Conservation (phyloP, 1,140 invertebrate species). For the Eumaeus atala region DNA sequence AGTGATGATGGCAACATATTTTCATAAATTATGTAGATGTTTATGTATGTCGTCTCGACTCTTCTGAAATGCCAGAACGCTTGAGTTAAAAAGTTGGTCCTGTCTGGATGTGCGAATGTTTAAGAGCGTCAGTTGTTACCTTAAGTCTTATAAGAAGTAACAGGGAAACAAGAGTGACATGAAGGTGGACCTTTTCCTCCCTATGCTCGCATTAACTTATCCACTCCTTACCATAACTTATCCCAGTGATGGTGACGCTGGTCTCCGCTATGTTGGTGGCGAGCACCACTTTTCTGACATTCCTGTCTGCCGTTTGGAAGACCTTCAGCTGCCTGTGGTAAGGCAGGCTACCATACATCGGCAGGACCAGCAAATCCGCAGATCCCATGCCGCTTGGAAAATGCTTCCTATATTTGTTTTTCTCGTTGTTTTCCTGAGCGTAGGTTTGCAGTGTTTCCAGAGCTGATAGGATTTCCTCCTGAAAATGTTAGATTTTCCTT, state of each 20-base stretch:
- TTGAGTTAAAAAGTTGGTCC: no score
- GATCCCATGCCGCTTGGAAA: conserved; percentile 53
- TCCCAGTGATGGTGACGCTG: conserved; percentile 92
- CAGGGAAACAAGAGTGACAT: no score
- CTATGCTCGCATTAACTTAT: no score
- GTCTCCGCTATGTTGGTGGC: conserved; percentile 99
- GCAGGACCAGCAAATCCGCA: conserved; percentile 83
- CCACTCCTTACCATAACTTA: conserved; percentile 84
- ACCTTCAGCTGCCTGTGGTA: conserved; percentile 87
- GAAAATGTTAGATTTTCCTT: conserved; percentile 34
- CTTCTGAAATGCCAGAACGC: no score
- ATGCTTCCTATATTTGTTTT: conserved; percentile 42
- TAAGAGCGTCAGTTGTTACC: no score
- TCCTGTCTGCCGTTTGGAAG: conserved; percentile 44
- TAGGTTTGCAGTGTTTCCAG: conserved; percentile 81
- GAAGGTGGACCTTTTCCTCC: no score
- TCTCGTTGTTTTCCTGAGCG: conserved; percentile 74
- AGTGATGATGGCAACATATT: no score
- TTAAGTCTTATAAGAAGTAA: no score
- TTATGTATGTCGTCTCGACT: no score
- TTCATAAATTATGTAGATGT: no score
- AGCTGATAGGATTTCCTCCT: conserved; percentile 90
- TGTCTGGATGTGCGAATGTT: no score
- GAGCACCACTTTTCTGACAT: conserved; percentile 89
- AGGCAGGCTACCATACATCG: conserved; percentile 89